Evolutionary conservation across 2,113 vertebrate species (phyloP).

Genomic region (Daphoenositta chrysoptera): DNA sequence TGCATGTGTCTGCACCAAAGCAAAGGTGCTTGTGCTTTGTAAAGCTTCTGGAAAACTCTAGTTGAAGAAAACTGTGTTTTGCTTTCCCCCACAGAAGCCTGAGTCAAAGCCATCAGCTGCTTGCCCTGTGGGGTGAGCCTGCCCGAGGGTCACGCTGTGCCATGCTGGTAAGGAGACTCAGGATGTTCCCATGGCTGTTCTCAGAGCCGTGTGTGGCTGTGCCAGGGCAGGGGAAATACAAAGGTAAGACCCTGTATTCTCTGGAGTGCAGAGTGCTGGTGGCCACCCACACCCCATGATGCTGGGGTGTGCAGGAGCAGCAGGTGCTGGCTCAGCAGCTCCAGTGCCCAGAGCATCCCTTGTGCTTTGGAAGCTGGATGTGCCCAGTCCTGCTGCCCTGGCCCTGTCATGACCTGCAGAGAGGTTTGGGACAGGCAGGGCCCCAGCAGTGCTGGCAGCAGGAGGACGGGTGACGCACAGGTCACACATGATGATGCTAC

Average conservation of each 20-base stretch:
- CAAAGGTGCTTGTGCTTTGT: not conserved
- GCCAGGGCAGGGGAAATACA: not conserved
- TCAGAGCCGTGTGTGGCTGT: not conserved
- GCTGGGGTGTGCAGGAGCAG: not conserved
- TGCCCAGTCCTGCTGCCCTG: not conserved
- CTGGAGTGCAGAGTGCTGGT: not conserved
- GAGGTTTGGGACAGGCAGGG: not conserved
- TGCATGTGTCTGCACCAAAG: not conserved
- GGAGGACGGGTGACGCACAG: rapidly evolving
- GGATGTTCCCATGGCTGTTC: rapidly evolving
- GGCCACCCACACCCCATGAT: not conserved
- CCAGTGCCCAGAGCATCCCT: not conserved
- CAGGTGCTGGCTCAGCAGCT: not conserved
- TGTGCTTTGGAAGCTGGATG: not conserved
- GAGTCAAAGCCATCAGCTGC: not conserved
- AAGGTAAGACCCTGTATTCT: not conserved
- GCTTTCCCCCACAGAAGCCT: not conserved
- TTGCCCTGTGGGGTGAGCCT: not conserved
- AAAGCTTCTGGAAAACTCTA: not conserved
- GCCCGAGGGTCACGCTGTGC: rapidly evolving
- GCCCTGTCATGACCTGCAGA: rapidly evolving
- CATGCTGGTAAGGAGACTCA: rapidly evolving
- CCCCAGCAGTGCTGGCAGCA: not conserved
- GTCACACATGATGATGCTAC: not conserved
- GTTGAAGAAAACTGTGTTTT: not conserved